Evolutionary conservation across 2,113 vertebrate species (phyloP).

Genomic region (Lipophrys pholis): DNA sequence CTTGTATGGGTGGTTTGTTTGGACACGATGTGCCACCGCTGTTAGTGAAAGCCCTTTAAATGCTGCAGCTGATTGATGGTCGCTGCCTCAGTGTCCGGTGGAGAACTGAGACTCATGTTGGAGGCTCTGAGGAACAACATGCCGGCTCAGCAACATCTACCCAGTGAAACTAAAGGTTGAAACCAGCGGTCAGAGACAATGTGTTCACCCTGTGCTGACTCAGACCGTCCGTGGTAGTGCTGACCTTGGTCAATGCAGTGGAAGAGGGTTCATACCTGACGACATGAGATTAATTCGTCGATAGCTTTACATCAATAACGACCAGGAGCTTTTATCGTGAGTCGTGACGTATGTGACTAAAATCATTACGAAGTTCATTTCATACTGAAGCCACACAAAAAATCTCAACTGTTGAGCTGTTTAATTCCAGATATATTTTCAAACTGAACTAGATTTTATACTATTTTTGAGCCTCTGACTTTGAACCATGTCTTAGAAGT

Average conservation of each 20-base stretch:
- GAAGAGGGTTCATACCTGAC: conserved; percentile 12
- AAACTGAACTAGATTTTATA: too few relatives aligned
- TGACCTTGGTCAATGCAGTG: conserved; percentile 7
- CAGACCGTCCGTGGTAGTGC: conserved; percentile 18
- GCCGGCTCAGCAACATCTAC: conserved; percentile 26
- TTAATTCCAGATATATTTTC: neutral
- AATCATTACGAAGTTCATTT: neutral
- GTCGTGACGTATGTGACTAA: neutral
- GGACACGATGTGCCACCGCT: neutral
- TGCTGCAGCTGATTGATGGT: neutral
- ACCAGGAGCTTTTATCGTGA: neutral
- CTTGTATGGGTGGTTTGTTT: neutral
- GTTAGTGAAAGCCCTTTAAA: neutral
- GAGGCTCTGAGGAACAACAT: too few relatives aligned
- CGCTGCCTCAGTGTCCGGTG: neutral
- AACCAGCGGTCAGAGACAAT: conserved; percentile 13
- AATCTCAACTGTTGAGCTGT: too few relatives aligned
- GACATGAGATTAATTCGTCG: conserved; percentile 31
- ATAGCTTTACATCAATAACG: conserved; percentile 1
- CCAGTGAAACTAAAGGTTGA: conserved; percentile 22
- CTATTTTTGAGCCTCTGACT: too few relatives aligned
- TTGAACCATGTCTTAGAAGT: too few relatives aligned
- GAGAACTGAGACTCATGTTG: neutral
- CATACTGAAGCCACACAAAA: too few relatives aligned
- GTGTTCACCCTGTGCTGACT: conserved; percentile 29